Evolutionary conservation across 35 echinoderm and acorn worm species (phyloP), one percentile per base, ranked within the genome.

Genomic region (Amphiura filiformis): DNA sequence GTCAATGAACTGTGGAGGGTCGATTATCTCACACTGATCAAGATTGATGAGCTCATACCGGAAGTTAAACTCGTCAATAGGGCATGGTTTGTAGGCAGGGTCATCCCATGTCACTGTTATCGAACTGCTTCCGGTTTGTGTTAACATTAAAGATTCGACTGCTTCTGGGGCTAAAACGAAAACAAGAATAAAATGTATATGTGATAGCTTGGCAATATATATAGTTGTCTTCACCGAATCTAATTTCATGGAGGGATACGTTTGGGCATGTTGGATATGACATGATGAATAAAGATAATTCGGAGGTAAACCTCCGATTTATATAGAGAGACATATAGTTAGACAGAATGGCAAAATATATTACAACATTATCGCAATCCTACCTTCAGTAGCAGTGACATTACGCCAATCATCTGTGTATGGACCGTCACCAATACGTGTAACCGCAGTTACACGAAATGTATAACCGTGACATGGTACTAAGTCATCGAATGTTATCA

Each of bases 401-500:
- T 81, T 31, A 1, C 40, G 35, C 61, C 37, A 35, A 32, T 79
- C 79, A 14, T 34, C 61, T 4, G 77, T 91, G 42, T 47, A 91
- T 40, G 89, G 70, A 42, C 89, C 89, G 5, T 35, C 38, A 36
- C 82, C 89, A 17, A 77, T 37, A 20, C 20, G 76, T 0, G 89
- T 91, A 5, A 23, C 30, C 26, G 89, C 89, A 31, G 56, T 32
- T 15, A 91, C 82, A n/a, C 76, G 36, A 39, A 91, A 91, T 17
- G 28, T 84, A 57, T 91, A 91, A 9, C 31, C 28, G 11, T 61
- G 20, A 36, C 89, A 91, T n/a, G 89, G 89, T 28, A 56, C 41
- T 26, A 91, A 35, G 26, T 78, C 76, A 75, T 91, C 79, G 35
- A 82, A 31, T 1, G 75, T 78, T 7, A 77, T 35, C 64, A 42